Percentiles rank a stretch among this genome's conserved stretches.
These are phyloP conservation scores for Sphaeramia orbicularis DNA, from an alignment of 2,797 vertebrate genomes.

Conservation along the genomic window DNA sequence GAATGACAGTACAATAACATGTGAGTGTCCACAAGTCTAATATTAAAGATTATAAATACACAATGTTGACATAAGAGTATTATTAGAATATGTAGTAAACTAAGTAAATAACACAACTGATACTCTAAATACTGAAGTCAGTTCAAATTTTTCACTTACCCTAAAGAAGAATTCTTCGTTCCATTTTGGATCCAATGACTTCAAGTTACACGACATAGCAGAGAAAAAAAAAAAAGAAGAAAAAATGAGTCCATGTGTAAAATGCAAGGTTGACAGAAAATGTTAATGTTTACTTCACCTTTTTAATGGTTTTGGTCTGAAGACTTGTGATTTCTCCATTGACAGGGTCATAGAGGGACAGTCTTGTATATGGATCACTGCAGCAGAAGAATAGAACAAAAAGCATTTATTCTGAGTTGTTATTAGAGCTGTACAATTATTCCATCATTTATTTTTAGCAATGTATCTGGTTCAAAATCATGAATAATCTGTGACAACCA, in stretches of 20 bases:
- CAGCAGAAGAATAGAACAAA: constrained; percentile 44
- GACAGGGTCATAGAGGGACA: constrained; percentile 92
- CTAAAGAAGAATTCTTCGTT: constrained; percentile 95
- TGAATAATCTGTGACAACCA: no score
- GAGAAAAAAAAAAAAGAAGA: constrained; percentile 23
- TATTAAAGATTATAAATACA: no score
- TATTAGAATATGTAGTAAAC: no score
- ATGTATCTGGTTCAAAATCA: no score
- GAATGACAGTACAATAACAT: not conserved
- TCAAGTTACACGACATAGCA: constrained; percentile 24
- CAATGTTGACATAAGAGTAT: no score
- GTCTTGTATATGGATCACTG: constrained; percentile 95
- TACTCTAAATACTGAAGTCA: no score
- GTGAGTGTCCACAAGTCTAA: not conserved
- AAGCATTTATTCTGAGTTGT: not conserved
- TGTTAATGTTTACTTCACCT: constrained; percentile 75
- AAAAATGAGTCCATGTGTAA: constrained; percentile 9
- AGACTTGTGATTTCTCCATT: constrained; percentile 90
- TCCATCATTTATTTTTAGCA: no score
- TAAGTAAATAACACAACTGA: no score
- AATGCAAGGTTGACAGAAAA: not conserved
- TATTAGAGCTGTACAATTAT: no score
- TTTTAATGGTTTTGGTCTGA: constrained; percentile 96
- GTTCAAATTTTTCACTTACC: constrained; percentile 84
- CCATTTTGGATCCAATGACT: constrained; percentile 97